Conservation (phyloP, 2,888 invertebrate genomes). For the Callosobruchus maculatus region DNA sequence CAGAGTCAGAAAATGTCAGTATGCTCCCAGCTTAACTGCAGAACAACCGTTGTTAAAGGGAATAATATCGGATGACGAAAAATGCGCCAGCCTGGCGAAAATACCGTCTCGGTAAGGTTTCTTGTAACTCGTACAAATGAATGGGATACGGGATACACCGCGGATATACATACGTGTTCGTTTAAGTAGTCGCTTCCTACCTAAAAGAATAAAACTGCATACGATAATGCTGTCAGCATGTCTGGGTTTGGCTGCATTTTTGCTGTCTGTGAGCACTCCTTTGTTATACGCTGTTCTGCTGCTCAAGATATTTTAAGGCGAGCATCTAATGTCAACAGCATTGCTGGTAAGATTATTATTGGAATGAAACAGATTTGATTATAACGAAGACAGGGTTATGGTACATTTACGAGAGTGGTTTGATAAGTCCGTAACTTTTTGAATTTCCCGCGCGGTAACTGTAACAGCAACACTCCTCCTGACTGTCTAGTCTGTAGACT, state of each 20-base stretch:
- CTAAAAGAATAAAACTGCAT: not conserved
- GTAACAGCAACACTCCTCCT: too few relatives aligned
- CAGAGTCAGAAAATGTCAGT: not conserved
- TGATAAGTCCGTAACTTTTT: too few relatives aligned
- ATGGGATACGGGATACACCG: not conserved
- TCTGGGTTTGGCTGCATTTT: not conserved
- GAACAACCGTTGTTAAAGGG: not conserved
- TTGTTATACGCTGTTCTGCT: not conserved
- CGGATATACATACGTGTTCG: not conserved
- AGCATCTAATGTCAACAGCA: not conserved
- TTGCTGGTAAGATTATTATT: not conserved
- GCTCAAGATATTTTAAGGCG: not conserved
- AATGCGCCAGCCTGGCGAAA: not conserved
- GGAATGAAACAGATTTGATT: too few relatives aligned
- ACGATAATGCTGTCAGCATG: not conserved
- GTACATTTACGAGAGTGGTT: too few relatives aligned
- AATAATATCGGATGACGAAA: not conserved
- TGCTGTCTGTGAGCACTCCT: not conserved
- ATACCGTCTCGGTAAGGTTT: not conserved
- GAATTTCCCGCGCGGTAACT: too few relatives aligned
- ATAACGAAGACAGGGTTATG: too few relatives aligned
- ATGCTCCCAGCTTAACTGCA: not conserved
- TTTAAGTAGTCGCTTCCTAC: not conserved
- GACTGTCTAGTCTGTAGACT: too few relatives aligned
- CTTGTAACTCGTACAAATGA: not conserved